Evolutionary conservation across 2,113 vertebrate species (phyloP).

Genomic region (Garra rufa): DNA sequence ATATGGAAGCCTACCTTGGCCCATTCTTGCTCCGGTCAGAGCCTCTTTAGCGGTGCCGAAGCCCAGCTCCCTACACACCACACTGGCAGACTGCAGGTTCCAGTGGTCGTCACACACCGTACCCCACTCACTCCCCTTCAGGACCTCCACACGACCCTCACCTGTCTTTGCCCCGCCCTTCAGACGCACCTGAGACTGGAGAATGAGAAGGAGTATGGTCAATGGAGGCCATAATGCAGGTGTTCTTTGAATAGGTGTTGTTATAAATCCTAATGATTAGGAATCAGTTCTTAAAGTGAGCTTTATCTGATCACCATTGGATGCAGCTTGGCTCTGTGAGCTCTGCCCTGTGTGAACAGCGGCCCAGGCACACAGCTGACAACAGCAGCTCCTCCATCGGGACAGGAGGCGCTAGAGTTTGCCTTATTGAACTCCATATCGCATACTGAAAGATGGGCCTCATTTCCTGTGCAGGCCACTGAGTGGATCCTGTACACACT

Average conservation of each 20-base stretch:
- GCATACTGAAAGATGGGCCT: slow-evolving; percentile 91
- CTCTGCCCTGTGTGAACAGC: slow-evolving; percentile 74
- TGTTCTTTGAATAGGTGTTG: background rate
- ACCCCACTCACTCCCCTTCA: slow-evolving; percentile 88
- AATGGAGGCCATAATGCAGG: background rate
- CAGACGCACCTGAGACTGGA: slow-evolving; percentile 81
- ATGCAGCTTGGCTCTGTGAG: slow-evolving; percentile 67
- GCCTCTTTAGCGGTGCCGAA: slow-evolving; percentile 94
- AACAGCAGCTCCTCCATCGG: slow-evolving; percentile 77
- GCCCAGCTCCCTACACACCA: slow-evolving; percentile 94
- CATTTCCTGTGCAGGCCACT: slow-evolving; percentile 85
- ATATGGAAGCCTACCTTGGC: slow-evolving; percentile 80
- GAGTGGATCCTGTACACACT: slow-evolving; percentile 76
- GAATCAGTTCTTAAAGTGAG: background rate
- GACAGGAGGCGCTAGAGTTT: slow-evolving; percentile 79
- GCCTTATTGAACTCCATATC: slow-evolving; percentile 83
- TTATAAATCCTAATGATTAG: background rate
- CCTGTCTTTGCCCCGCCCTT: slow-evolving; percentile 86
- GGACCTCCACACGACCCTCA: slow-evolving; percentile 92
- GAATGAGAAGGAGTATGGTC: background rate
- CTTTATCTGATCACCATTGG: slow-evolving; percentile 31
- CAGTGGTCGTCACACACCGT: slow-evolving; percentile 93
- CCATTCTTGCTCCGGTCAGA: slow-evolving; percentile 89
- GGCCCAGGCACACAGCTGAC: slow-evolving; percentile 88
- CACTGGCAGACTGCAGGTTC: slow-evolving; percentile 89